Base-by-base conservation (phyloP, 2,113 vertebrate genomes). In the Butastur rufipennis region DNA sequence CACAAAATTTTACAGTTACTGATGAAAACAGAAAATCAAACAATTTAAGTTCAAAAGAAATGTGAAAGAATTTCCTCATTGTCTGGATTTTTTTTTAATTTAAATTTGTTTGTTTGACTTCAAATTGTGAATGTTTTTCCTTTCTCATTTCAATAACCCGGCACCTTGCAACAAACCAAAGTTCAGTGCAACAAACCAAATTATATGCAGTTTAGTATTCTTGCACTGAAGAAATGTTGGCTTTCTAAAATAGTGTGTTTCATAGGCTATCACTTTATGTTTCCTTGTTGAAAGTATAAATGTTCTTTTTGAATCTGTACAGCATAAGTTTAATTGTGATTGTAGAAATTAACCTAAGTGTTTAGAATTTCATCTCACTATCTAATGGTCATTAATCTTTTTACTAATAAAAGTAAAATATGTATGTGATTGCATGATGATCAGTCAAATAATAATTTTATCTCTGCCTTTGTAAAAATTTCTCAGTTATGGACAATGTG, bases 401-500 rank as follows among this genome's bases (percentile, higher is more conserved):
- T 81, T 55, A 61, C 6, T 40, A 66, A 27, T 17, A 50, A 15
- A 4, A 71, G 3, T 62, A 40, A 81, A 81, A 61, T 38, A 62
- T 2, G 3, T 20, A 31, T 8, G 6, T 43, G 19, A 40, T 48
- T 15, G 5, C 23, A 50, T 45, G 20, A 61, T 47, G 8, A 45
- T 26, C 26, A n/a, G 10, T 73, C 32, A 43, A 59, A 32, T 21
- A 70, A 82, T 55, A 65, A 61, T 81, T 81, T 40, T 55, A 16
- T 42, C 19, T 73, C 22, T 88, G 3, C 7, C 14, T 80, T 56
- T 66, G 7, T 52, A 47, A 81, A 82, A 58, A 36, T 16, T n/a
- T 59, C 4, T 58, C 16, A 65, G 3, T 48, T 77, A 14, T 0
- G 0, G 53, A 3, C 9, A 25, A 13, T 36, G 14, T 22, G 26